Evolutionary conservation across 1,140 invertebrate genomes (phyloP).

Genomic region (Lithobius niger): DNA sequence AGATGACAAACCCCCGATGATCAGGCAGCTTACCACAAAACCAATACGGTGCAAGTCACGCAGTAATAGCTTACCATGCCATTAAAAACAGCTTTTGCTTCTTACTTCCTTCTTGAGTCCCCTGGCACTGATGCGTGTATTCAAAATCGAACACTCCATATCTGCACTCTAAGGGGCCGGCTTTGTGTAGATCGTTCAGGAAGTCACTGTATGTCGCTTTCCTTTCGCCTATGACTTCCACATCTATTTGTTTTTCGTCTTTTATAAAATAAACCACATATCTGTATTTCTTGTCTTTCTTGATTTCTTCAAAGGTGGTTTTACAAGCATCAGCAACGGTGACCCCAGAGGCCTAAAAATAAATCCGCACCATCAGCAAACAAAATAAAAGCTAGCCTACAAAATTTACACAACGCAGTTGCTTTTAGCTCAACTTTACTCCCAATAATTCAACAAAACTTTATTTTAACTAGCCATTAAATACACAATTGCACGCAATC

Average conservation of each 20-base stretch:
- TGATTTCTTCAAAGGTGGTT: slow-evolving; percentile 89
- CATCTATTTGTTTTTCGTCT: slow-evolving; percentile 86
- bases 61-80: slow-evolving; percentile 67
- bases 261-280: slow-evolving; percentile 92
- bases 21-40: no score
- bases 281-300: slow-evolving; percentile 92
- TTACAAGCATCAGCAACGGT: slow-evolving; percentile 89
- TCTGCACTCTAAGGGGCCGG: slow-evolving; percentile 65
- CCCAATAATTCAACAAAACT: no score
- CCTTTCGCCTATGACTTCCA: slow-evolving; percentile 64
- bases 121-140: slow-evolving; percentile 88
- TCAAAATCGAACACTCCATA: slow-evolving; percentile 92
- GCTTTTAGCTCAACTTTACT: no score
- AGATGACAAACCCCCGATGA: no score
- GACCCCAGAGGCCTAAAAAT: slow-evolving; percentile 78
- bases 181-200: slow-evolving; percentile 76
- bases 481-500: no score
- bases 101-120: slow-evolving; percentile 70
- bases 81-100: slow-evolving; percentile 92
- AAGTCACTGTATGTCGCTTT: slow-evolving; percentile 80
- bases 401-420: no score
- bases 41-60: no score
- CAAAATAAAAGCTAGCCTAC: background rate
- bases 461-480: no score
- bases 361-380: slow-evolving; percentile 17